Percentiles rank a stretch among this genome's conserved stretches.
Conservation (phyloP, 2,113 vertebrate species). For the Odocoileus hemionus region DNA sequence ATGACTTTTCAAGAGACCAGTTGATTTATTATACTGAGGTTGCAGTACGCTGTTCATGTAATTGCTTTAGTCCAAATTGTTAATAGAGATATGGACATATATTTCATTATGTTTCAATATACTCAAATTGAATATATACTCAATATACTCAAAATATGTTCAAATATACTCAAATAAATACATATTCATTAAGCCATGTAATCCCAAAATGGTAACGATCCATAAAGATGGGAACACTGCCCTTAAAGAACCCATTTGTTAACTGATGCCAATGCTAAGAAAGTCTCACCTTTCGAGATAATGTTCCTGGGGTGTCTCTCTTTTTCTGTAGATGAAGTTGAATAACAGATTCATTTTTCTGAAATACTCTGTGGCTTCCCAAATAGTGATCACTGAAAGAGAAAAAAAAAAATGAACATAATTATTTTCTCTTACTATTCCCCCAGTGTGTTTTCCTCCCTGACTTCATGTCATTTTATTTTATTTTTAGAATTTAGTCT, state of each 20-base stretch:
- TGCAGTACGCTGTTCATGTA: not conserved
- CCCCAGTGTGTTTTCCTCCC: not conserved
- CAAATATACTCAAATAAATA: not conserved
- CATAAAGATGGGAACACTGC: not conserved
- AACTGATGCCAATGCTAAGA: not conserved
- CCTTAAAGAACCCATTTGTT: not conserved
- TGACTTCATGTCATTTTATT: not conserved
- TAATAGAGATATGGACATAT: conserved; percentile 27
- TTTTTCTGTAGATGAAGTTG: conserved; percentile 68
- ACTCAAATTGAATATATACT: too few species aligned
- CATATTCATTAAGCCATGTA: not conserved
- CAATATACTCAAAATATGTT: not conserved
- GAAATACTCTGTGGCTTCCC: conserved; percentile 77
- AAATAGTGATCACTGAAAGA: conserved; percentile 62
- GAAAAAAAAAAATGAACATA: not conserved
- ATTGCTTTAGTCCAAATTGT: not conserved
- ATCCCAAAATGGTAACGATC: not conserved
- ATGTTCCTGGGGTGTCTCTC: not conserved
- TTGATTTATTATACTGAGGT: not conserved
- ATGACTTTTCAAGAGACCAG: not conserved
- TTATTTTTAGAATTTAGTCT: not conserved
- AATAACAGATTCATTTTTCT: conserved; percentile 67
- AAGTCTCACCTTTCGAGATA: conserved; percentile 71
- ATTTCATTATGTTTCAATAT: conserved; percentile 22
- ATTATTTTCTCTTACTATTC: not conserved